phyloP scores from a whole-genome alignment of 1,140 invertebrate species.

The Atta colombica region DNA sequence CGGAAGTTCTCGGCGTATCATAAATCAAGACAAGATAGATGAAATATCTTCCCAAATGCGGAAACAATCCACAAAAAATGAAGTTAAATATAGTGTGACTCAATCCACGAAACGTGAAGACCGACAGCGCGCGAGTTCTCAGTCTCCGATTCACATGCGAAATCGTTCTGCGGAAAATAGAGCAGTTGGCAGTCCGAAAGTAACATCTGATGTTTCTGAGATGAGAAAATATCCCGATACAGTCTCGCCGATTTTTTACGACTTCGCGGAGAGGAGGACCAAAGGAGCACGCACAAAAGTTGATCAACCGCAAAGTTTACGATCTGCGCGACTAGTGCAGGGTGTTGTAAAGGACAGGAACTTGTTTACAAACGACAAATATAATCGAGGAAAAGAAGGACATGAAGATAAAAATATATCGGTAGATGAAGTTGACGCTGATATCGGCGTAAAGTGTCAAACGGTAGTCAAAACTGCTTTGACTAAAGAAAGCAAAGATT shows the following conservation, averaged over 20 bases:
- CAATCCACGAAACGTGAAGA: background rate
- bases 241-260: background rate
- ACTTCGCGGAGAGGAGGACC: background rate
- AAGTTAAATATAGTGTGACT: background rate
- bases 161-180: background rate
- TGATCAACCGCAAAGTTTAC: background rate
- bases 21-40: background rate
- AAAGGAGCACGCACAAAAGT: background rate
- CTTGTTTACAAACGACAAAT: background rate
- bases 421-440: background rate
- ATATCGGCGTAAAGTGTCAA: background rate
- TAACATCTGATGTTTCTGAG: background rate
- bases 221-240: background rate
- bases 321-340: background rate
- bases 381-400: background rate
- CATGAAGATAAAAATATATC: background rate
- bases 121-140: conserved; percentile 3
- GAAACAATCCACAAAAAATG: background rate
- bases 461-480: conserved; percentile 5
- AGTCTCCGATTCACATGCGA: background rate
- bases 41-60: background rate
- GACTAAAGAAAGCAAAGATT: background rate
- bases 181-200: background rate
- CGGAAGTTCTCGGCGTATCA: background rate
- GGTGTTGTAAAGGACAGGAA: background rate